Conservation (phyloP, 2,797 vertebrate species). For the Macropus fuliginosus region DNA sequence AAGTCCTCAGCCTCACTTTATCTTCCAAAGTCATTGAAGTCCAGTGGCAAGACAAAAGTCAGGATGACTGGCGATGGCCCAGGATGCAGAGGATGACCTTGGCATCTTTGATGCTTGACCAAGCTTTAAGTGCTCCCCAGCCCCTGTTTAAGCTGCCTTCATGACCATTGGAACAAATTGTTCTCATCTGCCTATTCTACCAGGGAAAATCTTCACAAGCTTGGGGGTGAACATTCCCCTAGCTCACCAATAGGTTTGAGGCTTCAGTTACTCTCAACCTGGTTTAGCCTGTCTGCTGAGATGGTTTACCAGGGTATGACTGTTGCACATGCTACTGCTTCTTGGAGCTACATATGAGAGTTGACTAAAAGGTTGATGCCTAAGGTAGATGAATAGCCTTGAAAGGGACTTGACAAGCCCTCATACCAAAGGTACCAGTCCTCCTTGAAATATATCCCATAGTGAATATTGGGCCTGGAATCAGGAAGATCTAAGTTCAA, state of each 20-base stretch:
- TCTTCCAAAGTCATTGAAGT: background rate
- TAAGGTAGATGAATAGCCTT: background rate
- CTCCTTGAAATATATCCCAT: background rate
- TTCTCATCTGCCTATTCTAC: background rate
- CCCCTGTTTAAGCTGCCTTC: background rate
- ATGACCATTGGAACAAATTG: background rate
- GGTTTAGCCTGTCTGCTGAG: background rate
- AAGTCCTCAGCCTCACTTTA: background rate
- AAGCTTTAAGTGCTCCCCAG: background rate
- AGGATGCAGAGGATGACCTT: background rate
- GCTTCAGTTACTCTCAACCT: background rate
- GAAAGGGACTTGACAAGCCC: background rate
- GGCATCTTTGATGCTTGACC: background rate
- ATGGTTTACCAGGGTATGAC: too few species aligned
- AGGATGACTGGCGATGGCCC: background rate
- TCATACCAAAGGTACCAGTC: background rate
- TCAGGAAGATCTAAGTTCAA: background rate
- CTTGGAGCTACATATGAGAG: too few species aligned
- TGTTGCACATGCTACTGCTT: too few species aligned
- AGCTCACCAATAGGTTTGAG: background rate
- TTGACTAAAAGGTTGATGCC: too few species aligned
- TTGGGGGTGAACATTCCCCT: background rate
- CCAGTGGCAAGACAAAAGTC: background rate
- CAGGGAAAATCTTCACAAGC: background rate
- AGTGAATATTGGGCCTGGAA: background rate